Evolutionary conservation across 1,140 invertebrate genomes (phyloP).

Genomic region (Cecropterus lyciades): DNA sequence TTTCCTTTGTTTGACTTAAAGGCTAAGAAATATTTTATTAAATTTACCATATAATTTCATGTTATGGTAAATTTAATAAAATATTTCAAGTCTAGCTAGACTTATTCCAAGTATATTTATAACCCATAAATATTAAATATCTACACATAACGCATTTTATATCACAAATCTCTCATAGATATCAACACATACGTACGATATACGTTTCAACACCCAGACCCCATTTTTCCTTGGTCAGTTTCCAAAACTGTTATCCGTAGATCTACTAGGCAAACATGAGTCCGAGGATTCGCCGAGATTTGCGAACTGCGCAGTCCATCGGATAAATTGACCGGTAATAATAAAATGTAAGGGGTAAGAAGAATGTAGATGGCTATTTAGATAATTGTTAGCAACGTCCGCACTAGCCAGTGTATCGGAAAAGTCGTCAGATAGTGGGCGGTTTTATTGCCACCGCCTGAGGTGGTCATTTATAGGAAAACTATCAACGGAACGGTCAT

Average conservation of each 20-base stretch:
- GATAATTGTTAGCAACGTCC: slow-evolving; percentile 80
- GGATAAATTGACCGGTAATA: slow-evolving; percentile 83
- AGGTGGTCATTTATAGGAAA: slow-evolving; percentile 78
- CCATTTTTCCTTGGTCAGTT: slow-evolving; percentile 56
- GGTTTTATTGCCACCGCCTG: slow-evolving; percentile 72
- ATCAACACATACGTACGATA: background rate
- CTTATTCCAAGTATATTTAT: too few relatives aligned
- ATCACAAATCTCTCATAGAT: too few relatives aligned
- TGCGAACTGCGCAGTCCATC: slow-evolving; percentile 65
- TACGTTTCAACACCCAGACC: slow-evolving; percentile 42
- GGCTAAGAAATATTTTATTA: too few relatives aligned
- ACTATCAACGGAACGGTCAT: slow-evolving; percentile 71
- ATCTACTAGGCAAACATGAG: slow-evolving; percentile 73
- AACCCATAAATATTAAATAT: too few relatives aligned
- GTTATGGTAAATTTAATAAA: too few relatives aligned
- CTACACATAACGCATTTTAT: too few relatives aligned
- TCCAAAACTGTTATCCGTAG: slow-evolving; percentile 59
- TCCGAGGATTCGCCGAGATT: slow-evolving; percentile 65
- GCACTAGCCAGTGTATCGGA: slow-evolving; percentile 78
- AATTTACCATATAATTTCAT: too few relatives aligned
- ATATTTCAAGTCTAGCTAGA: too few relatives aligned
- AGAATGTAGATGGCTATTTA: slow-evolving; percentile 84
- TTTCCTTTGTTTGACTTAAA: too few relatives aligned
- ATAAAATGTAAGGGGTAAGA: slow-evolving; percentile 84
- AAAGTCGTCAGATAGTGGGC: slow-evolving; percentile 70